Base-by-base conservation (phyloP, 2,113 vertebrate species). In the Lophius piscatorius region DNA sequence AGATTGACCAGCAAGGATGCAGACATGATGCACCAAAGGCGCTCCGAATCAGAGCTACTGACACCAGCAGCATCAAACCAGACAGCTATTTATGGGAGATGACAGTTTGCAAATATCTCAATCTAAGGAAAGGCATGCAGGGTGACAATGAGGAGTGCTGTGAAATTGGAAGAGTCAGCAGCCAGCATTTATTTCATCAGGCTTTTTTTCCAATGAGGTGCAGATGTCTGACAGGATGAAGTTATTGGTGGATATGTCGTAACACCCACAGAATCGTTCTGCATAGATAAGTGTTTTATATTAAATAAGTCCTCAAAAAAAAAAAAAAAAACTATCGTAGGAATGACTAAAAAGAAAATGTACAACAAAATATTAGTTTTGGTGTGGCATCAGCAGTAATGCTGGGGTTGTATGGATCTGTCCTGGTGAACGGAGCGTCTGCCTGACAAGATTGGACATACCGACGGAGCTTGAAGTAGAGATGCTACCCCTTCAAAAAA, bases 21-120 rank as follows among this genome's bases (percentile, higher is more conserved):
- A 80, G 78, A 79, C 73, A 73, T 62, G 45, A 74, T 60, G 75
- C 71, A 65, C 65, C 39, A 57, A 71, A 82, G 68, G 72, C 42
- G 46, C 74, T 83, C 82, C 63, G 86, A 88, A 81, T 81, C 72
- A 67, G 79, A 87, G 76, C 74, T 74, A 81, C 75, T 77, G 70
- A 64, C 49, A 46, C 54, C 18, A 54, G 83, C 82, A 72, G 85
- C 90, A 89, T 94, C 94, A 92, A 83, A 93, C 88, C 90, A 90
- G 89, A 92, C 88, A 92, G 93, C 94, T 94, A 93, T 96, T 97
- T 95, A 96, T 97, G 90, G 92, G 93, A 94, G 93, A 93, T 96
- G 96, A 96, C 97, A 96, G 94, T 94, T 97, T 95, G 94, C 94
- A 98, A 96, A 98, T 96, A 96, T 98, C 94, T 98, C 95, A 96